These are phyloP conservation scores for Caenorhabditis sp. DNA, from an alignment of 2,888 invertebrate species.

Conservation along the genomic window DNA sequence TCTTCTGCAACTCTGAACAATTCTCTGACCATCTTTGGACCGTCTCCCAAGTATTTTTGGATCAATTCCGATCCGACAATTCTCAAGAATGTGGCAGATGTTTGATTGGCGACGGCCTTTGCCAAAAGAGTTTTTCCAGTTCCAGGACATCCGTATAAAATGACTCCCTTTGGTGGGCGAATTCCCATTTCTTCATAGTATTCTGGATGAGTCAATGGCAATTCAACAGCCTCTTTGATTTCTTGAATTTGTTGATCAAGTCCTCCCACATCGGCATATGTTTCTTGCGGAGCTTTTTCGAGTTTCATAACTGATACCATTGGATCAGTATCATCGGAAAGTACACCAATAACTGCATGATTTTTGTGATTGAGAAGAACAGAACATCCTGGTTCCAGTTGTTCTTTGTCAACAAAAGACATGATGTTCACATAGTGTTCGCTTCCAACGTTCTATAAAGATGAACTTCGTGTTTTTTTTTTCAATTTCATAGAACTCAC, in stretches of 20 bases:
- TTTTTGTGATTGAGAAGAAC: slow-evolving; percentile 96
- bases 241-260: slow-evolving; percentile 90
- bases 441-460: slow-evolving; percentile 81
- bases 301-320: slow-evolving; percentile 99
- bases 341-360: slow-evolving; percentile 94
- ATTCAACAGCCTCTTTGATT: slow-evolving; percentile 96
- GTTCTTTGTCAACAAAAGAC: slow-evolving; percentile 99
- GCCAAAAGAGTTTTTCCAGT: slow-evolving; percentile 97
- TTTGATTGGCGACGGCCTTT: slow-evolving; percentile 99
- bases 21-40: slow-evolving; percentile 95
- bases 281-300: slow-evolving; percentile 97
- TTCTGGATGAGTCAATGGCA: slow-evolving; percentile 97
- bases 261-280: slow-evolving; percentile 82
- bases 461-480: not conserved
- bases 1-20: slow-evolving; percentile 98
- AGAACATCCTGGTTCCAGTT: slow-evolving; percentile 96
- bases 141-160: slow-evolving; percentile 95
- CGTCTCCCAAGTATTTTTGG: slow-evolving; percentile 96
- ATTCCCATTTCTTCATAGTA: slow-evolving; percentile 99
- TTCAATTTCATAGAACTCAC: slow-evolving; percentile 29
- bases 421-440: slow-evolving; percentile 99
- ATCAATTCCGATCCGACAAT: slow-evolving; percentile 85
- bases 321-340: slow-evolving; percentile 98
- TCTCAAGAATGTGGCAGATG: slow-evolving; percentile 95
- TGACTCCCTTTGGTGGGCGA: slow-evolving; percentile 98